Evolutionary conservation across 2,888 invertebrate species (phyloP).

Genomic region (Phania funesta): DNA sequence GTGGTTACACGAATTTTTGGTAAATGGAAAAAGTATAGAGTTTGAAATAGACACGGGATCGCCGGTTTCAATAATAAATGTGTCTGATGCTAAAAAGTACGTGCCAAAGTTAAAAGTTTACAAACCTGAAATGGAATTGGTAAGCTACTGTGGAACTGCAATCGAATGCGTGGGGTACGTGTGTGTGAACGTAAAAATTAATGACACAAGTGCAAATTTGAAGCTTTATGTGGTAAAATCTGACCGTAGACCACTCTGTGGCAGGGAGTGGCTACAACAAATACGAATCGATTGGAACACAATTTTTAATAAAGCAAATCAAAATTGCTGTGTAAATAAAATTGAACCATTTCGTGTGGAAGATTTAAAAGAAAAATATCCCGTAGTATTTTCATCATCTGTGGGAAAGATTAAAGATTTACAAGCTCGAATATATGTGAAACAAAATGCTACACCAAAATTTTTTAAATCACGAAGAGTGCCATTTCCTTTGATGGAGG

Average conservation of each 20-base stretch:
- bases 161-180: constrained; percentile 34
- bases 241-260: constrained; percentile 12
- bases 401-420: constrained; percentile 10
- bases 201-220: not conserved
- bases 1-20: not conserved
- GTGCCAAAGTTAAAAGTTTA: constrained; percentile 23
- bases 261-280: constrained; percentile 20
- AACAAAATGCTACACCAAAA: constrained; percentile 7
- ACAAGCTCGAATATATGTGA: constrained; percentile 6
- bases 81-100: constrained; percentile 14
- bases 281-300: constrained; percentile 15
- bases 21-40: constrained; percentile 17
- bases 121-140: constrained; percentile 24
- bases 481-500: not conserved
- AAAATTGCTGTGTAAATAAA: constrained; percentile 3
- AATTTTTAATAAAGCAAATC: constrained; percentile 2
- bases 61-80: constrained; percentile 40
- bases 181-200: constrained; percentile 9
- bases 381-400: not conserved
- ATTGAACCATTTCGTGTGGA: constrained; percentile 12
- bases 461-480: not conserved
- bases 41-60: constrained; percentile 44
- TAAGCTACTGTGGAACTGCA: constrained; percentile 36
- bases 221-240: not conserved
- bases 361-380: constrained; percentile 13